Percentiles rank a stretch among this genome's conserved stretches.
Conservation (phyloP, 2,797 vertebrate genomes). For the Rhynchonycteris naso region DNA sequence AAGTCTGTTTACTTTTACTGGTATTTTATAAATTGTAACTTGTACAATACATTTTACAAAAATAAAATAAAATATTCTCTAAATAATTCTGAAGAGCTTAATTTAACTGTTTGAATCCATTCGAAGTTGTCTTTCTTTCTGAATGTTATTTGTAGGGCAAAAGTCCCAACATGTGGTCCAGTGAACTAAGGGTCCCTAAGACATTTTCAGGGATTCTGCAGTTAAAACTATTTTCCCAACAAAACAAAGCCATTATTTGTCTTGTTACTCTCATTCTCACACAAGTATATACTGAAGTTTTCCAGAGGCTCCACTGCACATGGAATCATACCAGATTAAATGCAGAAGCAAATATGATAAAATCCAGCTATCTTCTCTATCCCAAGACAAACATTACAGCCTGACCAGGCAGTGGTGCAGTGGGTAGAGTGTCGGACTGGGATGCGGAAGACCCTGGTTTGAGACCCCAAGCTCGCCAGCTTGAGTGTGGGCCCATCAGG, state of each 20-base stretch:
- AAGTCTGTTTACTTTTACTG: conserved; percentile 15
- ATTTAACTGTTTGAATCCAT: conserved; percentile 33
- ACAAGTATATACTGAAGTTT: neutral
- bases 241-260: neutral
- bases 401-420: too few species aligned
- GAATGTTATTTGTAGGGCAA: conserved; percentile 2
- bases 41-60: neutral
- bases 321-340: neutral
- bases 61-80: conserved; percentile 37
- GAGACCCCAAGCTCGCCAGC: too few species aligned
- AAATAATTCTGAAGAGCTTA: conserved; percentile 15
- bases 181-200: neutral
- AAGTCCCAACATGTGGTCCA: neutral
- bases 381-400: neutral
- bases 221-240: neutral
- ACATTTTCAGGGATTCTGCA: conserved; percentile 18
- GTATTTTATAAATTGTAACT: conserved; percentile 34
- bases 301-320: neutral
- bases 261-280: neutral
- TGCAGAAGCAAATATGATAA: neutral
- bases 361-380: neutral
- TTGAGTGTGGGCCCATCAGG: too few species aligned
- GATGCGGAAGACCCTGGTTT: too few species aligned
- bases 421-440: too few species aligned
- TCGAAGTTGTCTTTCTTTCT: conserved; percentile 29